phyloP scores from a whole-genome alignment of 2,888 invertebrate genomes.

The Odontocolon sp. region DNA sequence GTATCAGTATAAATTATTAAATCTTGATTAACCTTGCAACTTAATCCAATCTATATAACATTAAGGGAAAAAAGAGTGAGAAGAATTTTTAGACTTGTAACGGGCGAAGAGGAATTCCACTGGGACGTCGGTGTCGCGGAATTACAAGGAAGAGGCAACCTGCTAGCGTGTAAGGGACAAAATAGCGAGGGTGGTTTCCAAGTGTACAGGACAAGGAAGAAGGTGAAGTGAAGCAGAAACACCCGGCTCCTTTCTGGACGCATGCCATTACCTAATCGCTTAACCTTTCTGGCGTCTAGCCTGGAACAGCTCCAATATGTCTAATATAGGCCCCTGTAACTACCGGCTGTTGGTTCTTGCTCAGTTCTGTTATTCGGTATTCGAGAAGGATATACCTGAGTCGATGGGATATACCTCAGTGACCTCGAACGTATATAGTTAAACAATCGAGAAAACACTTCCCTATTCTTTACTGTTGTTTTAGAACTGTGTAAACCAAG shows the following conservation, averaged over 20 bases:
- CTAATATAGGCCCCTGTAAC: constrained; percentile 68
- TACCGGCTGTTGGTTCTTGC: constrained; percentile 40
- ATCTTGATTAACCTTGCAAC: too few relatives aligned
- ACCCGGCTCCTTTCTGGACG: constrained; percentile 70
- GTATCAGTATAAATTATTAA: not conserved
- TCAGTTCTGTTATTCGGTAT: too few relatives aligned
- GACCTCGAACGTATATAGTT: too few relatives aligned
- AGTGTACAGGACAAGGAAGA: not conserved
- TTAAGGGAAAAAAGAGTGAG: not conserved
- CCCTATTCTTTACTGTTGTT: too few relatives aligned
- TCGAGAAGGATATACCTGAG: too few relatives aligned
- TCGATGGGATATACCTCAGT: too few relatives aligned
- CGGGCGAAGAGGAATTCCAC: constrained; percentile 7
- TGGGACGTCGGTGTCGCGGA: not conserved
- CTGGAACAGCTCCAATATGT: constrained; percentile 72
- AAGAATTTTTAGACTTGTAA: constrained; percentile 5
- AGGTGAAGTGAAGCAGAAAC: constrained; percentile 25
- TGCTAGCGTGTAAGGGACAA: constrained; percentile 6
- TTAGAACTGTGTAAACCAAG: too few relatives aligned
- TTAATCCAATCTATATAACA: not conserved
- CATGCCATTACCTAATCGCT: constrained; percentile 77
- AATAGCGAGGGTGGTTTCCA: constrained; percentile 26
- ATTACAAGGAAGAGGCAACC: constrained; percentile 17
- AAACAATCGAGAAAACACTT: too few relatives aligned
- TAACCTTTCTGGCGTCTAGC: constrained; percentile 76